Percentiles rank a stretch among this genome's conserved stretches.
Conservation (phyloP, 2,888 invertebrate species). For the Synergus gifuensis region DNA sequence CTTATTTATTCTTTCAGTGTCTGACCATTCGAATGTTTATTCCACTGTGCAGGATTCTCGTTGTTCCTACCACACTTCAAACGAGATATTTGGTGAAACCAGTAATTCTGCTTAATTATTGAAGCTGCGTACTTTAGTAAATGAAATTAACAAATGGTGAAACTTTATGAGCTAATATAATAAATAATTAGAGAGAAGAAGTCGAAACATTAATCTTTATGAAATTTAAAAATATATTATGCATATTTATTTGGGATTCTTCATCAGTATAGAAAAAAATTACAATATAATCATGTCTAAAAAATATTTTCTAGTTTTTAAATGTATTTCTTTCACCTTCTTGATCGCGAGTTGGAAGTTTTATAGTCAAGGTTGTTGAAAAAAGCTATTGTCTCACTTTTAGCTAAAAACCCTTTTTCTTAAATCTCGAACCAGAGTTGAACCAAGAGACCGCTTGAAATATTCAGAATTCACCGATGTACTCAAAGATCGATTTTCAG, state of each 20-base stretch:
- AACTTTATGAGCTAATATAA: too few relatives aligned
- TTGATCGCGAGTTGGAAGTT: neutral
- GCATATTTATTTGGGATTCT: too few relatives aligned
- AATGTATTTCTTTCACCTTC: neutral
- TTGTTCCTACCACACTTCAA: neutral
- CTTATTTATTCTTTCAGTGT: neutral
- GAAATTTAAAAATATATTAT: too few relatives aligned
- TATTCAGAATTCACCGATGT: neutral
- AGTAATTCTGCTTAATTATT: neutral
- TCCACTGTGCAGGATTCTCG: neutral
- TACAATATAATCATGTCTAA: too few relatives aligned
- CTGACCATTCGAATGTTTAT: neutral
- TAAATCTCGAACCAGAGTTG: neutral
- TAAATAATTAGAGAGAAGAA: too few relatives aligned
- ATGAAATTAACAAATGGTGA: too few relatives aligned
- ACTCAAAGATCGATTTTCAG: slow-evolving; percentile 6
- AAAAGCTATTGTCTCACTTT: slow-evolving; percentile 1
- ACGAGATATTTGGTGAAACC: neutral
- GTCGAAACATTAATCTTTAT: too few relatives aligned
- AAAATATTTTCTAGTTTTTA: too few relatives aligned
- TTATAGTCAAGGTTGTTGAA: neutral
- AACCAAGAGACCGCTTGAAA: neutral
- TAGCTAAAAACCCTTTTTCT: neutral
- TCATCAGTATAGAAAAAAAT: too few relatives aligned
- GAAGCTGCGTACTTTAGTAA: neutral